Evolutionary conservation across 2,113 vertebrate species (phyloP).

Genomic region (Nothocercus nigrocapillus): DNA sequence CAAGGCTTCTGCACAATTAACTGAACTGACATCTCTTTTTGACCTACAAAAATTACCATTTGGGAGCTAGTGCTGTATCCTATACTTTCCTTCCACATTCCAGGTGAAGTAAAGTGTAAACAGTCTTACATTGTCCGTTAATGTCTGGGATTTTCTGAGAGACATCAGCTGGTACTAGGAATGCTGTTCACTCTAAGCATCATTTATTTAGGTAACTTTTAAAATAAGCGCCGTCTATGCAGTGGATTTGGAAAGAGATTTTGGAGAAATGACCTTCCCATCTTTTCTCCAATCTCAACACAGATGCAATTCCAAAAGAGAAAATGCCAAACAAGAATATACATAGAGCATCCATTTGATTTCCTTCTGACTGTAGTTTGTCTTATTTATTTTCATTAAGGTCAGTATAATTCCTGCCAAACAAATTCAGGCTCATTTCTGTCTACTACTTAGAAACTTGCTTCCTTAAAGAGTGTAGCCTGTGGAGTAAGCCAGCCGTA

Average conservation of each 20-base stretch:
- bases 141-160: not conserved
- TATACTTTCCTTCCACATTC: not conserved
- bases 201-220: not conserved
- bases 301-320: not conserved
- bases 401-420: not conserved
- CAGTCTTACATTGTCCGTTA: slow-evolving; percentile 9
- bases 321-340: not conserved
- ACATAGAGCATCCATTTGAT: not conserved
- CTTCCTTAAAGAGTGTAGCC: not conserved
- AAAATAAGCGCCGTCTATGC: not conserved
- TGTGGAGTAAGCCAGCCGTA: not conserved
- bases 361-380: not conserved
- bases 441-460: not conserved
- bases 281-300: not conserved
- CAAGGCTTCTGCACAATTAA: slow-evolving; percentile 42
- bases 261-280: not conserved
- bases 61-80: slow-evolving; percentile 11
- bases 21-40: slow-evolving; percentile 40
- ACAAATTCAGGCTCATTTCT: not conserved
- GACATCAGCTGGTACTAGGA: not conserved
- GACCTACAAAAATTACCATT: slow-evolving; percentile 15
- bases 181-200: not conserved
- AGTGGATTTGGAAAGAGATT: not conserved
- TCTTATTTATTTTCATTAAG: not conserved
- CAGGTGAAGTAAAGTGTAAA: not conserved